phyloP scores from a whole-genome alignment of 2,797 vertebrate species.

The Phoxinus dragarum region DNA sequence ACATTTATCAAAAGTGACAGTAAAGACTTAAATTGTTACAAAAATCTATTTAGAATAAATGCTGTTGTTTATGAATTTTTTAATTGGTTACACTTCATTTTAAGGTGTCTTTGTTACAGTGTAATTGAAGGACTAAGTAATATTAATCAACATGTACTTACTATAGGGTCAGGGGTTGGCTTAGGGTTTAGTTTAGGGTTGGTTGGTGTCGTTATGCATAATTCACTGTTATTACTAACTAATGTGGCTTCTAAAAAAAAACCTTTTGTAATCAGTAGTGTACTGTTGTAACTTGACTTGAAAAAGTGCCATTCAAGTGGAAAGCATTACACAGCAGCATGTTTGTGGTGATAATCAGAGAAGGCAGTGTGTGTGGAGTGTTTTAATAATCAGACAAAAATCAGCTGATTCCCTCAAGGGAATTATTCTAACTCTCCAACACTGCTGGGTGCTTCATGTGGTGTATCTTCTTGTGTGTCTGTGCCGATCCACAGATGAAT shows the following conservation, averaged over 20 bases:
- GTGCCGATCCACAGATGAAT: constrained; percentile 4
- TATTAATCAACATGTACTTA: not conserved
- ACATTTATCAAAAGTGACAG: not conserved
- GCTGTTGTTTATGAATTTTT: too few species aligned
- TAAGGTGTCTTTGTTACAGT: not conserved
- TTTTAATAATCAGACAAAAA: constrained; percentile 5
- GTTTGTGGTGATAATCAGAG: not conserved
- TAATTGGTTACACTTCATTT: too few species aligned
- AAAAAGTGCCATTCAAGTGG: not conserved
- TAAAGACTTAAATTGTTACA: not conserved
- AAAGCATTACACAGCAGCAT: not conserved
- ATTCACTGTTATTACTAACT: not conserved
- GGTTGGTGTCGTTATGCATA: not conserved
- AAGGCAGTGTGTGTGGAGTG: not conserved
- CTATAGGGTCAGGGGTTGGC: not conserved
- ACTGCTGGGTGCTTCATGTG: not conserved
- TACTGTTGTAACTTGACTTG: not conserved
- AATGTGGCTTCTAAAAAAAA: not conserved
- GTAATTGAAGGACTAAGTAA: not conserved
- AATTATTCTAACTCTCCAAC: not conserved
- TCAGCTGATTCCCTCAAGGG: not conserved
- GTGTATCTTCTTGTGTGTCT: not conserved
- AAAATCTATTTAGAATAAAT: not conserved
- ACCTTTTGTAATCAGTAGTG: not conserved
- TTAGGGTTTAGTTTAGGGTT: not conserved